A percentile compares a stretch with the other conserved stretches of the same genome.
Evolutionary conservation across 2,797 vertebrate genomes (phyloP).

Genomic region (Triplophysa bombifrons): DNA sequence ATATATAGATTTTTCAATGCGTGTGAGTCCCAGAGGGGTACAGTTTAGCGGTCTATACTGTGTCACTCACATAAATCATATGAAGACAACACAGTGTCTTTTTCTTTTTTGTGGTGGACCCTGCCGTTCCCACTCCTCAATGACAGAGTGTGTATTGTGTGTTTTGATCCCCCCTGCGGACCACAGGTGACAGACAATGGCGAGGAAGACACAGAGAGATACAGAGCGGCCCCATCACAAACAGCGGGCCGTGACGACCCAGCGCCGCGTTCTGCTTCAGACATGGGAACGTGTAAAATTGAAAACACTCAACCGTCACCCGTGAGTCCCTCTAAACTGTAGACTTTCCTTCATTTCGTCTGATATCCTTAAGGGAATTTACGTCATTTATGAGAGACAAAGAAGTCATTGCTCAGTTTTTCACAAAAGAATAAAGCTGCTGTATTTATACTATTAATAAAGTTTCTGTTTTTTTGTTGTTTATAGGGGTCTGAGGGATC

Average conservation of each 20-base stretch:
- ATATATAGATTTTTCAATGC: background rate
- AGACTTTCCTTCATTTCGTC: background rate
- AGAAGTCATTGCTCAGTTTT: too few relatives aligned
- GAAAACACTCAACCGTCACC: slow-evolving; percentile 69
- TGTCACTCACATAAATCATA: background rate
- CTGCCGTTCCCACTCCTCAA: slow-evolving; percentile 15
- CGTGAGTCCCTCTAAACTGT: slow-evolving; percentile 59
- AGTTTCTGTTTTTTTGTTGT: slow-evolving; percentile 5
- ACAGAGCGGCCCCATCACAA: slow-evolving; percentile 64
- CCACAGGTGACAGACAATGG: slow-evolving; percentile 63
- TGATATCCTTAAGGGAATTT: too few relatives aligned
- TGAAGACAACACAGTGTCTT: slow-evolving; percentile 6
- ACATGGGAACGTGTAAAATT: slow-evolving; percentile 78
- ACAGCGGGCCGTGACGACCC: slow-evolving; percentile 73
- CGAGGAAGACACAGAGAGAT: slow-evolving; percentile 49
- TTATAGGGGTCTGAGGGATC: slow-evolving; percentile 39
- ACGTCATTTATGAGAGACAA: too few relatives aligned
- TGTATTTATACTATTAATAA: background rate
- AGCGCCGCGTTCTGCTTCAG: slow-evolving; percentile 77
- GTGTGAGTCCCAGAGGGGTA: background rate
- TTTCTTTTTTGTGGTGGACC: background rate
- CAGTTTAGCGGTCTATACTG: background rate
- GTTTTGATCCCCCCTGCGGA: slow-evolving; percentile 34
- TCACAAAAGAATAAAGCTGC: too few relatives aligned
- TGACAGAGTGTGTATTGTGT: slow-evolving; percentile 54